These are phyloP conservation scores for Paramisgurnus dabryanus DNA, from an alignment of 2,113 vertebrate species.

Conservation along the genomic window DNA sequence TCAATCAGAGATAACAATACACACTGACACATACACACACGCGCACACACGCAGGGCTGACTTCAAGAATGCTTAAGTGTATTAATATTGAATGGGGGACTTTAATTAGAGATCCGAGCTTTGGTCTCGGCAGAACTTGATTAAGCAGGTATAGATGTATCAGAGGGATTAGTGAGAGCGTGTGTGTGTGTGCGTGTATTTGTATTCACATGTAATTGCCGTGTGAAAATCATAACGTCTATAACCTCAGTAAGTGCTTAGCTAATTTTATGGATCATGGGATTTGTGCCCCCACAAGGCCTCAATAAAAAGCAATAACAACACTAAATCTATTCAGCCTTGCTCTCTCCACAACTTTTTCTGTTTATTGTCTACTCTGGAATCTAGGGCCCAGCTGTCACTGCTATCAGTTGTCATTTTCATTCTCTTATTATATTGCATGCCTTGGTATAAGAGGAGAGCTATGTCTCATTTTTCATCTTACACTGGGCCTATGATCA, in stretches of 20 bases:
- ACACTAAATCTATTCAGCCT: background rate
- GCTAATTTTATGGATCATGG: slow-evolving; percentile 12
- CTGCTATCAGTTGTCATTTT: background rate
- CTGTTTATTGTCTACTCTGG: background rate
- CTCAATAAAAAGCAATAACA: slow-evolving; percentile 1
- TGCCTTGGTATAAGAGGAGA: background rate
- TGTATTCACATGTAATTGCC: slow-evolving; percentile 22
- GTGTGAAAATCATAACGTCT: slow-evolving; percentile 1
- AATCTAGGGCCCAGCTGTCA: background rate
- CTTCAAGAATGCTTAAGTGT: slow-evolving; percentile 39
- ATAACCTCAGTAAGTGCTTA: slow-evolving; percentile 4
- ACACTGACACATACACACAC: slow-evolving; percentile 18
- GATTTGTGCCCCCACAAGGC: background rate
- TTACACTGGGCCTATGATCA: slow-evolving; percentile 4
- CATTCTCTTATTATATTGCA: background rate
- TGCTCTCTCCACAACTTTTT: background rate
- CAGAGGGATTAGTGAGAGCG: slow-evolving; percentile 4
- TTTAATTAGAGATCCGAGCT: slow-evolving; percentile 39
- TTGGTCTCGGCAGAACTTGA: slow-evolving; percentile 29
- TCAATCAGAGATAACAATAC: slow-evolving; percentile 34
- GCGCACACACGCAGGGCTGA: slow-evolving; percentile 22
- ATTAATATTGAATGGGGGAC: slow-evolving; percentile 32
- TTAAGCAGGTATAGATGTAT: slow-evolving; percentile 25
- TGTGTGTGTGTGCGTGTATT: background rate
- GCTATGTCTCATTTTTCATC: background rate